Percentiles rank a stretch among this genome's conserved stretches.
phyloP scores from a whole-genome alignment of 2,113 vertebrate species.

The Carettochelys insculpta region DNA sequence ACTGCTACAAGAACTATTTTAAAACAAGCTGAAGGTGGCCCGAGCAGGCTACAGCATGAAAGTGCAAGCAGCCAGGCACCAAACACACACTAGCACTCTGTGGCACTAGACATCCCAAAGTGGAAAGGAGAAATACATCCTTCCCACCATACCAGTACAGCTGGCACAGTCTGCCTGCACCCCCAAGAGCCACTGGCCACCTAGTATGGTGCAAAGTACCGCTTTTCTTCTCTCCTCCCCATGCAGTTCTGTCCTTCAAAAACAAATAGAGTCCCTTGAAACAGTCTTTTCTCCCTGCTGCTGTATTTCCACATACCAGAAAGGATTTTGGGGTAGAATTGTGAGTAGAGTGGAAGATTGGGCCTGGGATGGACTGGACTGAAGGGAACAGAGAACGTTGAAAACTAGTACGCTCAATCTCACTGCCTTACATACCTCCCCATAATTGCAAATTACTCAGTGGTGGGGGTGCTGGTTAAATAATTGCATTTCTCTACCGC shows the following conservation, averaged over 20 bases:
- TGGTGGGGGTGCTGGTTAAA: not conserved
- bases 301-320: not conserved
- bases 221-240: not conserved
- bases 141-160: not conserved
- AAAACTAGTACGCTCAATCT: too few relatives aligned
- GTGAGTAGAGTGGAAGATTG: not conserved
- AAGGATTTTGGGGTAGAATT: not conserved
- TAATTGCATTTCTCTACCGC: not conserved
- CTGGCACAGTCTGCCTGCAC: not conserved
- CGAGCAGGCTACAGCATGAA: not conserved
- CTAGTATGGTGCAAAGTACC: not conserved
- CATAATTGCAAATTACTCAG: not conserved
- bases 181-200: not conserved
- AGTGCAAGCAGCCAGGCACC: not conserved
- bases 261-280: too few relatives aligned
- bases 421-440: not conserved
- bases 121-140: fast-evolving
- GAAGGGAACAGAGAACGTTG: too few relatives aligned
- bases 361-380: too few relatives aligned
- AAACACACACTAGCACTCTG: not conserved
- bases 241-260: not conserved
- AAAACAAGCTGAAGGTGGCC: not conserved
- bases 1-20: not conserved
- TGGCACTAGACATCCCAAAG: not conserved
- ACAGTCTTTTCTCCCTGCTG: not conserved